Percentiles rank a stretch among this genome's conserved stretches.
Evolutionary conservation across 2,797 vertebrate species (phyloP).

Genomic region (Aplochiton taeniatus): DNA sequence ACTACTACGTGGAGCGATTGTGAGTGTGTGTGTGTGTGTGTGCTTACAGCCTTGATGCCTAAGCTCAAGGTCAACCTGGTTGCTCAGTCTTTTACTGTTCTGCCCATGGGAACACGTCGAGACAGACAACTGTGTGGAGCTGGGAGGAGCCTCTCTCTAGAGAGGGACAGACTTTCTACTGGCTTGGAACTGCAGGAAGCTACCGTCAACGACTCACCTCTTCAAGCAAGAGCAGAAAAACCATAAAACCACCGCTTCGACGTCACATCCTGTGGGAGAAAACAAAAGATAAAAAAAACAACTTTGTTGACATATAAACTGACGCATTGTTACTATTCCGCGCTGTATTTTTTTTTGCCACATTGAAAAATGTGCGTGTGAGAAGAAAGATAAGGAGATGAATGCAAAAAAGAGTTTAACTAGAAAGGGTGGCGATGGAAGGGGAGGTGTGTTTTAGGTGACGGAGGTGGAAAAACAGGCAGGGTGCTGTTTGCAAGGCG

Average conservation of each 20-base stretch:
- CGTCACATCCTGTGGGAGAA: conserved; percentile 15
- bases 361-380: neutral
- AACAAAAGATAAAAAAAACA: neutral
- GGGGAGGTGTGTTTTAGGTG: neutral
- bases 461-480: neutral
- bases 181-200: too few species aligned
- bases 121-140: too few species aligned
- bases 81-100: neutral
- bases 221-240: conserved; percentile 18
- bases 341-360: conserved; percentile 14
- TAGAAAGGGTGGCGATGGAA: neutral
- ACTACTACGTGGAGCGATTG: too few species aligned
- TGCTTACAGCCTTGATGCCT: neutral
- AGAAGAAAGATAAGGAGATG: neutral
- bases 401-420: neutral
- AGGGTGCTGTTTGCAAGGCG: neutral
- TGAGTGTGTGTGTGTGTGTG: too few species aligned
- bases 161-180: too few species aligned
- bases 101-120: neutral
- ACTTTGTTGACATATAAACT: neutral
- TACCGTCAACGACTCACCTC: conserved; percentile 9
- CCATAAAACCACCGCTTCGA: conserved; percentile 22
- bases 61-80: conserved; percentile 8
- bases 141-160: too few species aligned
- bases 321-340: neutral